Percentiles rank a stretch among this genome's conserved stretches.
Conservation (phyloP, 1,140 invertebrate genomes). For the Galleria mellonella region DNA sequence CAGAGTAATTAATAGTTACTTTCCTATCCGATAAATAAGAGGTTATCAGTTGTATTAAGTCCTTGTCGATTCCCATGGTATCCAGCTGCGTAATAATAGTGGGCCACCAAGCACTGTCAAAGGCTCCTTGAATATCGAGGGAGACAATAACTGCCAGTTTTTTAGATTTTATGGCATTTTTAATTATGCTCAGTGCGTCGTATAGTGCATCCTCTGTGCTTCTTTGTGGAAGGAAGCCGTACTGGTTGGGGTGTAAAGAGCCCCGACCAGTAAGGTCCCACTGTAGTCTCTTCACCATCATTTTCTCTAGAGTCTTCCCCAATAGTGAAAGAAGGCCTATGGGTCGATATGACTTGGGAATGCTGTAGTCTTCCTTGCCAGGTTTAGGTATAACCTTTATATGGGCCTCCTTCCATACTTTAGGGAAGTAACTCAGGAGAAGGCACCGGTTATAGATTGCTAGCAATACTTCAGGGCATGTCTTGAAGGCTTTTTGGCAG, state of each 20-base stretch:
- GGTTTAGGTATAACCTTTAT: neutral
- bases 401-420: neutral
- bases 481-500: neutral
- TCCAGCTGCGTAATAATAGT: neutral
- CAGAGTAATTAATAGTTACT: neutral
- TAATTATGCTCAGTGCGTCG: neutral
- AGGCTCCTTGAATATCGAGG: constrained; percentile 10
- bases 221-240: neutral
- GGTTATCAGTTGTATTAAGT: neutral
- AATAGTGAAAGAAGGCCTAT: neutral
- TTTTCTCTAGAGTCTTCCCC: neutral
- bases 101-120: constrained; percentile 8
- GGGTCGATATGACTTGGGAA: neutral
- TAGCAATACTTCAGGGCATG: neutral
- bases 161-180: neutral
- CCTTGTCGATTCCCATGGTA: neutral
- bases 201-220: neutral
- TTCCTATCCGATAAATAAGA: neutral
- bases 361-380: neutral
- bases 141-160: constrained; percentile 1
- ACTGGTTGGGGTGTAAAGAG: neutral
- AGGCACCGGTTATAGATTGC: neutral
- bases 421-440: neutral
- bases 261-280: neutral
- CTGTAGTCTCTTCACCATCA: neutral